Conservation (phyloP, 1,140 invertebrate genomes). For the Micrasema longulum region DNA sequence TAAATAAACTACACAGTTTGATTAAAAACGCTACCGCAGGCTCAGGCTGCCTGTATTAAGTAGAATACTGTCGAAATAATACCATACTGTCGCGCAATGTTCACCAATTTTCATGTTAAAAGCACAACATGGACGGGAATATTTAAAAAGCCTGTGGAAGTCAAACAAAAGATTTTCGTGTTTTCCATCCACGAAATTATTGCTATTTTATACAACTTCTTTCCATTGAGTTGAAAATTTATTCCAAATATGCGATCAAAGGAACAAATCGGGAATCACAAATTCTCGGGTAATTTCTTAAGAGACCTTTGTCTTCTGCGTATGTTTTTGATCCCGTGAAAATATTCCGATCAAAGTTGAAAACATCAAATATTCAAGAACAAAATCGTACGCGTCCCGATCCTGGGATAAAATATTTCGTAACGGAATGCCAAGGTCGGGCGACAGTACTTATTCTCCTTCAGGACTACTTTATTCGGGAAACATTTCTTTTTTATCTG, state of each 20-base stretch:
- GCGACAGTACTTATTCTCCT: conserved; percentile 5
- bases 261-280: conserved; percentile 19
- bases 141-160: conserved; percentile 2
- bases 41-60: background rate
- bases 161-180: conserved; percentile 4
- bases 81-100: conserved; percentile 15
- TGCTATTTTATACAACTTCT: conserved; percentile 19
- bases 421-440: conserved; percentile 27
- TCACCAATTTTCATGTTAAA: conserved; percentile 20
- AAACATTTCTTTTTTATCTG: conserved; percentile 28
- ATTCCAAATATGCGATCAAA: conserved; percentile 33
- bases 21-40: conserved; percentile 25
- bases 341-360: conserved; percentile 32
- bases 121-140: conserved; percentile 15
- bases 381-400: conserved; percentile 9
- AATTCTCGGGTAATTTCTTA: conserved; percentile 27
- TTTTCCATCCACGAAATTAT: conserved; percentile 1
- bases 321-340: conserved; percentile 28
- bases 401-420: conserved; percentile 28
- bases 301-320: background rate
- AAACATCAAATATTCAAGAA: conserved; percentile 37
- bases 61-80: background rate
- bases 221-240: conserved; percentile 8
- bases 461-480: background rate
- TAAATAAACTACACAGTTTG: conserved; percentile 27